Conservation (phyloP, 1,140 invertebrate species). For the Halotydeus destructor region DNA sequence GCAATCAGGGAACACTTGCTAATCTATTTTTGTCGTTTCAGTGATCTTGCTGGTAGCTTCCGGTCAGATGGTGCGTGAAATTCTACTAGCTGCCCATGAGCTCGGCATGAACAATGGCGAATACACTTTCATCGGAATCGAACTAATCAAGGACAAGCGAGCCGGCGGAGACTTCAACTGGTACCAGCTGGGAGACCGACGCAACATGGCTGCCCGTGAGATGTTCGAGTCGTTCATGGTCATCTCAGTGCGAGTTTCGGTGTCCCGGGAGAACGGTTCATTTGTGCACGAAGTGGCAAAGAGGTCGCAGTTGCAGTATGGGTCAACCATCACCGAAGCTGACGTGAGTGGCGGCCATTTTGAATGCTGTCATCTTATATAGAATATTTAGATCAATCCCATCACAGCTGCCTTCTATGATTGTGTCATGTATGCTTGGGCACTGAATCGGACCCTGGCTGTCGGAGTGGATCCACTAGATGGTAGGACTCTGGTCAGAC, state of each 20-base stretch:
- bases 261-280: slow-evolving; percentile 10
- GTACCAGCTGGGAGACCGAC: slow-evolving; percentile 14
- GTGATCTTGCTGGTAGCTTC: slow-evolving; percentile 61
- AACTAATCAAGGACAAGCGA: slow-evolving; percentile 43
- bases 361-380: background rate
- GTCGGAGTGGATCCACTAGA: slow-evolving; percentile 50
- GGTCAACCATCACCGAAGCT: no score
- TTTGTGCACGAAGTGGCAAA: slow-evolving; percentile 14
- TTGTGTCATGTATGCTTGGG: slow-evolving; percentile 73
- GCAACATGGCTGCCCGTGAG: slow-evolving; percentile 16
- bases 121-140: slow-evolving; percentile 64
- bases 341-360: background rate
- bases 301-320: slow-evolving; percentile 8
- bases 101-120: slow-evolving; percentile 66
- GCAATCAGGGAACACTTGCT: no score
- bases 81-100: slow-evolving; percentile 59
- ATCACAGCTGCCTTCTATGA: slow-evolving; percentile 88
- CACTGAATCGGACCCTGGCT: slow-evolving; percentile 65
- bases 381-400: slow-evolving; percentile 24
- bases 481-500: slow-evolving; percentile 46
- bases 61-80: slow-evolving; percentile 50
- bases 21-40: slow-evolving; percentile 22
- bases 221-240: slow-evolving; percentile 19
- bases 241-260: slow-evolving; percentile 16
- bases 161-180: slow-evolving; percentile 12